Evolutionary conservation across 1,140 invertebrate genomes (phyloP), one percentile per base, ranked within the genome.

Genomic region (Andricus grossulariae): DNA sequence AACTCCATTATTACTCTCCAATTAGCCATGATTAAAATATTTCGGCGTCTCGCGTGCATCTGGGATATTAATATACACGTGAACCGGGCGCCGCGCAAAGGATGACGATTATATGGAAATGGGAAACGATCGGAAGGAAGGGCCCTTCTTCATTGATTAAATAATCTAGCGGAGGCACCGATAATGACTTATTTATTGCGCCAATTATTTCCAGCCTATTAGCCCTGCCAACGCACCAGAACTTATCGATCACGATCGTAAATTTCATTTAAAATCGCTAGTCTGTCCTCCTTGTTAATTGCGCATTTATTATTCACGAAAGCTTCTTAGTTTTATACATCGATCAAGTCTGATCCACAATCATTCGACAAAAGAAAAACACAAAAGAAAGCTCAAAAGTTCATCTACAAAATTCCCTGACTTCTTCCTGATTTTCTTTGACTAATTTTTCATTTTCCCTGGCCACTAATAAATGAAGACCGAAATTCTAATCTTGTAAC

Each of bases 11-110:
- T 91, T 91, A 90, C 89, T 91, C 89, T 80, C 81, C 89, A 90
- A 91, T 91, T 91, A 91, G 90, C 90, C 83, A 90, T 90, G 88
- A 91, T 91, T 91, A 91, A 91, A 91, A 91, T 91, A 91, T 91
- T 91, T 91, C 82, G 90, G 90, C 85, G 86, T 89, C 89, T 90
- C 82, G 89, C 88, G 89, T 91, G 90, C 88, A 90, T 88, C 85
- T 88, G 81, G 86, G 88, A 87, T 91, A 91, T 91, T 90, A 91
- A 91, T 91, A 90, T 88, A 89, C 85, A 86, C 86, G 85, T 88
- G 84, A 85, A 81, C 73, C 72, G 75, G 82, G 75, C 80, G 76
- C 75, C 79, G 77, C 81, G 77, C 83, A 82, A 75, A 80, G 83
- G 82, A 85, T 81, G 86, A 84, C 88, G 86, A 88, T 90, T 90